Evolutionary conservation across 2,797 vertebrate species (phyloP).

Genomic region (Squalus acanthias): DNA sequence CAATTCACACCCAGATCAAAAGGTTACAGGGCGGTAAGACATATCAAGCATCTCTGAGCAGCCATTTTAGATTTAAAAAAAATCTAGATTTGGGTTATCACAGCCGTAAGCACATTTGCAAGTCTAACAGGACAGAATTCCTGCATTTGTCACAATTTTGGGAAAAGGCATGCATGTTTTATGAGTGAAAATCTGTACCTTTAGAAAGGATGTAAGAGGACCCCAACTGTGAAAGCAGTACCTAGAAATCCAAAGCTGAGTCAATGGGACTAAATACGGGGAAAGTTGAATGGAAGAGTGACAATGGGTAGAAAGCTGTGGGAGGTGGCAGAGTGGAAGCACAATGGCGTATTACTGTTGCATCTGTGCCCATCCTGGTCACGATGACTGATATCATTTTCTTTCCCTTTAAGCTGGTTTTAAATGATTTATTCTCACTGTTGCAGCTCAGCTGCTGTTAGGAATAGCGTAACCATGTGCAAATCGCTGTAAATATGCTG

Average conservation of each 20-base stretch:
- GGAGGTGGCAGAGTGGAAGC: background rate
- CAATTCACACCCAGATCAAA: background rate
- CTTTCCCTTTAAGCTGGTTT: background rate
- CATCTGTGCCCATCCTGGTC: background rate
- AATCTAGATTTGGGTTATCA: background rate
- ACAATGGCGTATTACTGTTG: background rate
- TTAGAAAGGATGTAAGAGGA: background rate
- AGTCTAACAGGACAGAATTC: background rate
- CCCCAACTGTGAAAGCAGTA: background rate
- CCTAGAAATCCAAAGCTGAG: background rate
- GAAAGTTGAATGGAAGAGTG: too few relatives aligned
- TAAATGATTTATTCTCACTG: background rate
- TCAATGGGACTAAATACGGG: background rate
- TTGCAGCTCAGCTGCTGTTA: constrained; percentile 11
- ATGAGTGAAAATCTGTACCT: background rate
- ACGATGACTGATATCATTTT: background rate
- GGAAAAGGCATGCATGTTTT: background rate
- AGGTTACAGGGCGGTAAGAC: background rate
- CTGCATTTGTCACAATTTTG: background rate
- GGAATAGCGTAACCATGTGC: background rate
- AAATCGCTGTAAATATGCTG: background rate
- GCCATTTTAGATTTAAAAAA: background rate
- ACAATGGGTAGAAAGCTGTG: background rate
- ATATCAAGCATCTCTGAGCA: background rate
- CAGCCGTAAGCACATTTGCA: background rate